Percentiles rank a stretch among this genome's conserved stretches.
These are phyloP conservation scores for Eonycteris spelaea DNA, from an alignment of 2,113 vertebrate species.

Conservation along the genomic window DNA sequence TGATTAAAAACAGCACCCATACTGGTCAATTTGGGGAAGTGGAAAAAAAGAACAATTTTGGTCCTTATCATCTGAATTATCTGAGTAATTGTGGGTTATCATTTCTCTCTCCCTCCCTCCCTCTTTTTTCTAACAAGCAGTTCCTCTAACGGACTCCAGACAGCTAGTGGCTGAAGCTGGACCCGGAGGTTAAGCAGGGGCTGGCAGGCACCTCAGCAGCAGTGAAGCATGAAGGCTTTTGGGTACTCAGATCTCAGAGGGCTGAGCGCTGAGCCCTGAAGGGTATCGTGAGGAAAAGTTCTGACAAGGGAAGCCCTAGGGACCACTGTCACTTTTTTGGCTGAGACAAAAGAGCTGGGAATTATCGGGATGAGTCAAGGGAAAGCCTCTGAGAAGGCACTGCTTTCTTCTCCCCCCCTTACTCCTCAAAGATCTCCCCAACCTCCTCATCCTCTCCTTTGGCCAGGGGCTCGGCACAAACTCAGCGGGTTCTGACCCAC, in stretches of 20 bases:
- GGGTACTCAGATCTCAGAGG: not conserved
- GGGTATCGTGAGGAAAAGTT: not conserved
- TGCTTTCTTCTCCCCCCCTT: not conserved
- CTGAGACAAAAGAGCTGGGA: not conserved
- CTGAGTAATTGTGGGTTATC: not conserved
- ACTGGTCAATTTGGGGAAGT: not conserved
- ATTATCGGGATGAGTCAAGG: not conserved
- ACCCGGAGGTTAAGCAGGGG: not conserved
- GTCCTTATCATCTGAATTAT: not conserved
- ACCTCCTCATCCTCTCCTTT: not conserved
- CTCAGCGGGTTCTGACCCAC: not conserved
- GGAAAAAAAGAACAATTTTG: not conserved
- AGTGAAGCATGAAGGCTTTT: not conserved
- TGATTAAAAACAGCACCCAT: not conserved
- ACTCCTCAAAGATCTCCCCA: not conserved
- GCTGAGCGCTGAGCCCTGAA: not conserved
- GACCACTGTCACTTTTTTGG: not conserved
- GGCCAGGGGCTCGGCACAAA: not conserved
- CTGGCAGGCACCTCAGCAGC: not conserved
- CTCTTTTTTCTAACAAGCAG: not conserved
- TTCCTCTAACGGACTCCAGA: not conserved
- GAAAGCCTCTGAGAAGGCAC: not conserved
- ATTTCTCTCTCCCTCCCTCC: not conserved
- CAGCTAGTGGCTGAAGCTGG: not conserved
- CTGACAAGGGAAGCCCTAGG: not conserved